These are phyloP conservation scores for Apodemia mormo DNA, from an alignment of 2,888 invertebrate genomes.

Conservation along the genomic window DNA sequence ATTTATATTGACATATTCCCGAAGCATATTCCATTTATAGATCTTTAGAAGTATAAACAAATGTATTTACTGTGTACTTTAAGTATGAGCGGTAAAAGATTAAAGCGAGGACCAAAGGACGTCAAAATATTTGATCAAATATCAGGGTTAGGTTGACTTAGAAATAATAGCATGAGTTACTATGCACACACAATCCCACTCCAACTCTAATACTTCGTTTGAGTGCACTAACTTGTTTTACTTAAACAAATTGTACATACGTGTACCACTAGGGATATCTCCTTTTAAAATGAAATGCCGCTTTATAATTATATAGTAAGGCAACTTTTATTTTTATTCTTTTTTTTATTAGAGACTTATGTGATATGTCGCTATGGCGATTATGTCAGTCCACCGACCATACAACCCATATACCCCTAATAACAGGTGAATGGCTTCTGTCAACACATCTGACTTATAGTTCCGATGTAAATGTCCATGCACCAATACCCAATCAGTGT, in stretches of 20 bases:
- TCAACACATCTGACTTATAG: too few relatives aligned
- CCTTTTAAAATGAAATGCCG: slow-evolving; percentile 23
- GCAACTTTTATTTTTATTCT: too few relatives aligned
- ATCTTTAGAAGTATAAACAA: slow-evolving; percentile 14
- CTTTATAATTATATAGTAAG: neutral
- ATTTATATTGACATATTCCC: slow-evolving; percentile 5
- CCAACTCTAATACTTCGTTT: slow-evolving; percentile 40
- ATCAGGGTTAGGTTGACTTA: slow-evolving; percentile 69
- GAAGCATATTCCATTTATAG: neutral
- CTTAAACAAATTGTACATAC: slow-evolving; percentile 7
- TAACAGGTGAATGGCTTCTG: too few relatives aligned
- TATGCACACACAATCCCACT: slow-evolving; percentile 67
- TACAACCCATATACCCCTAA: too few relatives aligned
- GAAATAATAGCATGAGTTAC: slow-evolving; percentile 79
- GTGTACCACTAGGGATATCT: neutral
- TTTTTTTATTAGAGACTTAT: too few relatives aligned
- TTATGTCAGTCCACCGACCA: too few relatives aligned
- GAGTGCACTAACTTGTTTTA: slow-evolving; percentile 9
- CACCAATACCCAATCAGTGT: too few relatives aligned
- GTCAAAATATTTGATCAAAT: slow-evolving; percentile 64
- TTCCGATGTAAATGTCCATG: too few relatives aligned
- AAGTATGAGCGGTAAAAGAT: slow-evolving; percentile 7
- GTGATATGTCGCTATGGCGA: too few relatives aligned
- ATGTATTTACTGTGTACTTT: slow-evolving; percentile 9
- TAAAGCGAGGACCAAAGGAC: slow-evolving; percentile 12